Base-by-base conservation (phyloP, 2,113 vertebrate genomes). In the Macroglossus sobrinus region DNA sequence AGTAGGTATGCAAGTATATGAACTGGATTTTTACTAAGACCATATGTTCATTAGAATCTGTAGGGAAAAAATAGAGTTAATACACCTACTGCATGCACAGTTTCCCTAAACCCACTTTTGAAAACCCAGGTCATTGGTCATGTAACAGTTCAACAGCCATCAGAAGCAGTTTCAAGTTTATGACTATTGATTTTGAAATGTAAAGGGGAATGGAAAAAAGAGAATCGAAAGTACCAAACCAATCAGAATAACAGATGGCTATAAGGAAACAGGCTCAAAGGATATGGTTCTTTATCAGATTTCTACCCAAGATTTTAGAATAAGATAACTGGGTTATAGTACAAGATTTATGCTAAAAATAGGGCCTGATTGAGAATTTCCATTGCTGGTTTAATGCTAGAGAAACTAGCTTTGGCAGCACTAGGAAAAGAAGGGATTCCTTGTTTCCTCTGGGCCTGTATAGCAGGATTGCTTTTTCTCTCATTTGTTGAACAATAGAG, bases 331-430 rank as follows among this genome's bases (percentile, higher is more conserved):
- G 50, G 50, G 24, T 92, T 72, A 45, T 66, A 87, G 53, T 89
- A 38, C 74, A 97, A 93, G 40, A 80, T 35, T 35, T 53, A 84
- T 15, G n/a, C 78, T 93, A 97, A 96, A 98, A 95, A 93, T 95
- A 97, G 72, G 38, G 13, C 14, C 69, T 68, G 19, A 33, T 3
- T 19, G 89, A 80, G 66, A 79, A 79, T 97, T 86, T 84, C 43
- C 55, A 68, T 24, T 71, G 45, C 53, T 86, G 40, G 50, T 93
- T 2, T 89, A 76, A 92, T 79, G 89, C 92, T 90, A 96, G 93
- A 93, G 45, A 95, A 93, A 63, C 45, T 22, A 64, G 43, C 21
- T 84, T 94, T 95, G 94, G 93, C 93, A 97, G 84, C 74, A 72
- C 33, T 64, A 35, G 40, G 24, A 24, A 87, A 89, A 59, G 75